Evolutionary conservation across 2,888 invertebrate genomes (phyloP), one percentile per base, ranked within the genome.

Genomic region (Leptinotarsa juncta): DNA sequence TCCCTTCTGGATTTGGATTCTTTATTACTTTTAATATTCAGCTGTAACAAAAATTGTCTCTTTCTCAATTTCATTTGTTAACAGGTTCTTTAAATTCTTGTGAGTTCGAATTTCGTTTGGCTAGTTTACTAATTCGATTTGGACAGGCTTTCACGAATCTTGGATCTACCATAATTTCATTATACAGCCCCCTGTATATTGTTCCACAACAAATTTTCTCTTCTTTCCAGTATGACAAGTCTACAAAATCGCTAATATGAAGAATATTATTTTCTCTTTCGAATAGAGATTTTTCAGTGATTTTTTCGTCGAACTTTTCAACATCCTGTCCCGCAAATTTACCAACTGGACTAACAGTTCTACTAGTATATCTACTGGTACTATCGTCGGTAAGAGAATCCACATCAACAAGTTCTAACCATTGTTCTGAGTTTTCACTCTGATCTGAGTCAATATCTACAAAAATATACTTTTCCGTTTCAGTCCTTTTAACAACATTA

Each of bases 121-220:
- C 60, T 7, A 18, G n/a, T 55, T 67, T 72, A 16, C 49, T 70
- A 32, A 72, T 32, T 57, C 74, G 67, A 49, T 62, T 60, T 3
- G 72, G 20, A 65, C 77, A 77, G 3, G 74, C 68, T 32, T 62
- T 74, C 60, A 74, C 49, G 23, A 72, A 74, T 48, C 71, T 70
- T 10, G 51, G 51, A 67, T 77, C 77, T 48, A 77, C 65, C 70
- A 77, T 67, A 12, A 74, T 53, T 65, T 77, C 77, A 18, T 72
- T 50, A n/a, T 74, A 42, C 16, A 66, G 42, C 7, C 77, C 77
- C 23, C 74, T 66, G 26, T 60, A 77, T 50, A 74, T 72, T 16
- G 55, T 70, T 18, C 77, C 77, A 50, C 77, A 77, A 70, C 77
- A 77, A n/a, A 74, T 16, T 67, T 68, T 72, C 18, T 77, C 77